Conservation (phyloP, 2,888 invertebrate genomes). For the Machimus atricapillus region DNA sequence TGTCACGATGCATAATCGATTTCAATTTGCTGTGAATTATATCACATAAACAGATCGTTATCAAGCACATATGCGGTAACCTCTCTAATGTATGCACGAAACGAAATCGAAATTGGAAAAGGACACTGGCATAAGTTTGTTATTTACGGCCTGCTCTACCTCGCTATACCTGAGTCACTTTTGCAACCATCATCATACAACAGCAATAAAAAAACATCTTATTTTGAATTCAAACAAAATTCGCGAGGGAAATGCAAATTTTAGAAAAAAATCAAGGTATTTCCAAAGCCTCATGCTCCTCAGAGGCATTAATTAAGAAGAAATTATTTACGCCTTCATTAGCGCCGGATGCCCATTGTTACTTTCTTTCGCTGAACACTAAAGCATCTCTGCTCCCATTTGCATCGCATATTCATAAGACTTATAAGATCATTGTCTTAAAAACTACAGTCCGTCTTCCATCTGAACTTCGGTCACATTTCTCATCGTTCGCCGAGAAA, state of each 20-base stretch:
- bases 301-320: background rate
- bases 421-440: background rate
- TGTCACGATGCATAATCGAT: background rate
- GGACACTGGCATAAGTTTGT: background rate
- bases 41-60: background rate
- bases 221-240: background rate
- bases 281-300: background rate
- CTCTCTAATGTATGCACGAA: background rate
- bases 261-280: background rate
- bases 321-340: constrained; percentile 15
- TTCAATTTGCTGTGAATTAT: background rate
- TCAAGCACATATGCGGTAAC: background rate
- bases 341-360: constrained; percentile 1
- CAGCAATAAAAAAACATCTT: background rate
- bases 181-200: background rate
- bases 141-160: background rate
- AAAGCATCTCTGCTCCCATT: background rate
- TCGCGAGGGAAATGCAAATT: constrained; percentile 10
- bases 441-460: background rate
- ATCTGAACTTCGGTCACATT: background rate
- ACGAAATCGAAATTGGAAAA: background rate
- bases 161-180: background rate
- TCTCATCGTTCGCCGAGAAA: background rate
- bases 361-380: constrained; percentile 7
- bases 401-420: constrained; percentile 12